Conservation (phyloP, 1,140 invertebrate genomes). For the Pogonomyrmex californicus region DNA sequence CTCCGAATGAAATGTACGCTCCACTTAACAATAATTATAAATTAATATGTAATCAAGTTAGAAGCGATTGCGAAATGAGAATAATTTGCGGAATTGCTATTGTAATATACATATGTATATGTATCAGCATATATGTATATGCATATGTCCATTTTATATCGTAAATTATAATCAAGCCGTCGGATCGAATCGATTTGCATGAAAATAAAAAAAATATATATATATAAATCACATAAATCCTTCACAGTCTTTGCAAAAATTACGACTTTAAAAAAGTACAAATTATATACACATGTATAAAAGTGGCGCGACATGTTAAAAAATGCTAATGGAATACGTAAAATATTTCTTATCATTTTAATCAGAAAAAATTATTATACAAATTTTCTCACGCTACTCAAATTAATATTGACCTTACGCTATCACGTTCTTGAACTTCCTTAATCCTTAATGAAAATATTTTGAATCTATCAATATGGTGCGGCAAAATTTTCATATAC, state of each 20-base stretch:
- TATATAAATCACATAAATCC: constrained; percentile 25
- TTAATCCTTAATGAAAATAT: constrained; percentile 20
- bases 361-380: constrained; percentile 14
- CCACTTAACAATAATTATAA: constrained; percentile 59
- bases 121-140: too few relatives aligned
- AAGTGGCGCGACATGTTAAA: background rate
- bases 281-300: constrained; percentile 6
- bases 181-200: constrained; percentile 42
- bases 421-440: background rate
- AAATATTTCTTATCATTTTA: background rate
- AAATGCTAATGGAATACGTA: background rate
- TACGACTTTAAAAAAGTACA: constrained; percentile 1
- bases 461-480: constrained; percentile 14
- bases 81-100: constrained; percentile 59
- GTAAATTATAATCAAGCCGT: constrained; percentile 38
- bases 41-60: constrained; percentile 64
- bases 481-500: background rate
- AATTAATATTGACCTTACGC: background rate
- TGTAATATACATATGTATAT: constrained; percentile 27
- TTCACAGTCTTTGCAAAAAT: background rate
- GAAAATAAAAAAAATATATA: background rate
- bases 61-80: constrained; percentile 54
- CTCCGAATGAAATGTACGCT: constrained; percentile 54
- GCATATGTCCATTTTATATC: constrained; percentile 33
- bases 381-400: background rate